Percentiles rank a stretch among this genome's conserved stretches.
Conservation (phyloP, 2,113 vertebrate species). For the Chaenocephalus aceratus region DNA sequence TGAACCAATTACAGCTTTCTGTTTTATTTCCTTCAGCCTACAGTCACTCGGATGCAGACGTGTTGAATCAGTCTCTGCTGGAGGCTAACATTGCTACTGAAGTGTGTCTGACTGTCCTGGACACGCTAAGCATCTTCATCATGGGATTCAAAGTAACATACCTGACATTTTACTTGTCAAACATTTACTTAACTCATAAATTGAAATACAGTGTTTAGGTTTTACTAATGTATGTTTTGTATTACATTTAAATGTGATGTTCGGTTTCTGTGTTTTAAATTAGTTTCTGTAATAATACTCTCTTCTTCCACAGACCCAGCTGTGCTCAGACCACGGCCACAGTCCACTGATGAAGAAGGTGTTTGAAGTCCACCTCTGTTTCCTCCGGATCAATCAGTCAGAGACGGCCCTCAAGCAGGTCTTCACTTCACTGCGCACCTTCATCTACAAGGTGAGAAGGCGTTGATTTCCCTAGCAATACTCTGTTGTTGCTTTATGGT, state of each 20-base stretch:
- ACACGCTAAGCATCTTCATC: constrained; percentile 95
- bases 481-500: background rate
- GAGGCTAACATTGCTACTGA: constrained; percentile 98
- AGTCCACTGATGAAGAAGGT: constrained; percentile 99
- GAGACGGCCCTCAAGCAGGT: constrained; percentile 95
- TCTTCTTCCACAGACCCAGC: constrained; percentile 86
- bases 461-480: accelerated
- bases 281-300: background rate
- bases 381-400: constrained; percentile 97
- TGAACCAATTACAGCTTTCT: constrained; percentile 55
- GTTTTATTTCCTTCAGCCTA: constrained; percentile 87
- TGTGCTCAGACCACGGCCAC: constrained; percentile 94
- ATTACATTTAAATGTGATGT: no score
- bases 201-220: background rate
- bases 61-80: constrained; percentile 93
- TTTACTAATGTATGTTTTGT: background rate
- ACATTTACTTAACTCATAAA: background rate
- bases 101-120: constrained; percentile 96
- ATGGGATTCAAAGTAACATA: constrained; percentile 94
- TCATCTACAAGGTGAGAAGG: constrained; percentile 95
- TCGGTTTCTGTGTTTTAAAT: no score
- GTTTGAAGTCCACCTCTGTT: constrained; percentile 96
- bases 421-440: constrained; percentile 92
- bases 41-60: constrained; percentile 95
- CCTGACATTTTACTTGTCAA: background rate